Evolutionary conservation across 2,797 vertebrate genomes (phyloP).

Genomic region (Phalloptychus januarius): DNA sequence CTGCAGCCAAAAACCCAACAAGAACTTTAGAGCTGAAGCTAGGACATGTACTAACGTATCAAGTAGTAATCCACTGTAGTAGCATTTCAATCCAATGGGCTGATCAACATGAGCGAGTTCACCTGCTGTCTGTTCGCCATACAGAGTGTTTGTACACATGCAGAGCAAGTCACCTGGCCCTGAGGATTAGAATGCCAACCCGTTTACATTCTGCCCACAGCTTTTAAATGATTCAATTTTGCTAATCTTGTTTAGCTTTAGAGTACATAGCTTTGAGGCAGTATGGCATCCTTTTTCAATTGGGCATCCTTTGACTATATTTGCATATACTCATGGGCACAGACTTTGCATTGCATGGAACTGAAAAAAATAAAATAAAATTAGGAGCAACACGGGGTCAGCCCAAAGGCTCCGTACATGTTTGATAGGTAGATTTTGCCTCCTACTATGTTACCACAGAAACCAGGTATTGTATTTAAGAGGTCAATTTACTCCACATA

Average conservation of each 20-base stretch:
- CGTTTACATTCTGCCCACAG: slow-evolving; percentile 86
- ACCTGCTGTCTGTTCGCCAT: slow-evolving; percentile 66
- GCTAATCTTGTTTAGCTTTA: slow-evolving; percentile 88
- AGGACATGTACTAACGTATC: slow-evolving; percentile 62
- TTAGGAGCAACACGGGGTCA: slow-evolving; percentile 72
- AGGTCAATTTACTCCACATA: slow-evolving; percentile 68
- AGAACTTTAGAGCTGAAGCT: slow-evolving; percentile 55
- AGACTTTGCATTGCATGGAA: slow-evolving; percentile 74
- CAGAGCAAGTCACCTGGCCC: slow-evolving; percentile 79
- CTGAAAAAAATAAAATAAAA: slow-evolving; percentile 58
- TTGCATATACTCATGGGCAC: slow-evolving; percentile 83
- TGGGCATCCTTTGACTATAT: slow-evolving; percentile 77
- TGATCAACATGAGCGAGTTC: slow-evolving; percentile 51
- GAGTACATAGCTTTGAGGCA: slow-evolving; percentile 84
- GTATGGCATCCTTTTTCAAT: slow-evolving; percentile 81
- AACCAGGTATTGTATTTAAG: slow-evolving; percentile 75
- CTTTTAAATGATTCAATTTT: slow-evolving; percentile 88
- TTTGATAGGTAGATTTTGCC: slow-evolving; percentile 82
- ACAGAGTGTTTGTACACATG: slow-evolving; percentile 74
- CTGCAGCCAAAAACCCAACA: slow-evolving; percentile 45
- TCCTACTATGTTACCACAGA: slow-evolving; percentile 69
- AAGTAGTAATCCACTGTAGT: slow-evolving; percentile 47
- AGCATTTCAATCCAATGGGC: slow-evolving; percentile 69
- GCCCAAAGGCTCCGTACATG: slow-evolving; percentile 81
- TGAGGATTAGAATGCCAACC: slow-evolving; percentile 82